Percentiles rank a stretch among this genome's conserved stretches.
These are phyloP conservation scores for Melinaea menophilus DNA, from an alignment of 2,888 invertebrate species.

Conservation along the genomic window DNA sequence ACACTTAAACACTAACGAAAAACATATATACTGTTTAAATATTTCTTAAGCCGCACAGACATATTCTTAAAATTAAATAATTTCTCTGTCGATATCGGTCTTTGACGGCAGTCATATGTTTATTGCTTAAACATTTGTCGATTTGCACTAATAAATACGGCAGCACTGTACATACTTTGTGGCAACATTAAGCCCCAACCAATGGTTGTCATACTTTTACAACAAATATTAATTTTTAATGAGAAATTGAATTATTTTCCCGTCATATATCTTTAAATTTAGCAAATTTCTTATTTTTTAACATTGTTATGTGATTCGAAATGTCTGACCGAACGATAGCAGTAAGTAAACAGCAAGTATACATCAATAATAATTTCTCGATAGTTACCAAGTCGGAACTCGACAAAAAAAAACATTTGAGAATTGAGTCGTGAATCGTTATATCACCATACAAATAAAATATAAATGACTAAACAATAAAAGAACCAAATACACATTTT, in stretches of 20 bases:
- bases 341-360: constrained; percentile 54
- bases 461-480: no score
- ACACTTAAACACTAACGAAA: no score
- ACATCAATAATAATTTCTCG: constrained; percentile 30
- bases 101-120: no score
- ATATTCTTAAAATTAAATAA: no score
- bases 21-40: no score
- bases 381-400: constrained; percentile 30
- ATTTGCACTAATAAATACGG: no score
- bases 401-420: constrained; percentile 18
- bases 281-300: constrained; percentile 9
- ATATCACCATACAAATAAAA: background rate
- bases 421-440: background rate
- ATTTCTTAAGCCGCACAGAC: no score
- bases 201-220: constrained; percentile 52
- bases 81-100: no score
- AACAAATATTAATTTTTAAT: constrained; percentile 4
- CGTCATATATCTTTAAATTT: constrained; percentile 7
- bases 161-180: no score
- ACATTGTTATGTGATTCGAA: constrained; percentile 22
- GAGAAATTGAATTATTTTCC: background rate
- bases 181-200: constrained; percentile 45
- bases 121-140: no score
- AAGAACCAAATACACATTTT: no score
- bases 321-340: constrained; percentile 67